Percentiles rank a stretch among this genome's conserved stretches.
These are phyloP conservation scores for Tonatia bakeri DNA, from an alignment of 2,113 vertebrate genomes.

Conservation along the genomic window DNA sequence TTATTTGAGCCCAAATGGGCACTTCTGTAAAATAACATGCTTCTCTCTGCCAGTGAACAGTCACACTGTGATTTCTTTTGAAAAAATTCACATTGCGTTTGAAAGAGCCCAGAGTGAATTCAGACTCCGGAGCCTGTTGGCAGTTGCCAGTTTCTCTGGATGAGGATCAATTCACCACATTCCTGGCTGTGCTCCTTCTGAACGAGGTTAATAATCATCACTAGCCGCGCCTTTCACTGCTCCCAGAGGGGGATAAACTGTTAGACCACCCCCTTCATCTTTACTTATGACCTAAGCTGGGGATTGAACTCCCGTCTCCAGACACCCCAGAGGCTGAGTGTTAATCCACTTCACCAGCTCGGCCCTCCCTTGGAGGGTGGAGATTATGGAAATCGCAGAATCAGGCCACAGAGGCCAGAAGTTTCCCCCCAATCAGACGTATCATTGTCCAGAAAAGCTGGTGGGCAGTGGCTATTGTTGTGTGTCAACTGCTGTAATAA, in stretches of 20 bases:
- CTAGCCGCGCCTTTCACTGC: constrained; percentile 46
- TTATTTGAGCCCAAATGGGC: constrained; percentile 53
- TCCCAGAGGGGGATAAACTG: constrained; percentile 22
- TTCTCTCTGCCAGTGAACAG: constrained; percentile 55
- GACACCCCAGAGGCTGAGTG: constrained; percentile 23
- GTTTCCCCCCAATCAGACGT: background rate
- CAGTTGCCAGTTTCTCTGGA: constrained; percentile 19
- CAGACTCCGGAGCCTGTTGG: constrained; percentile 36
- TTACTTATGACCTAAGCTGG: constrained; percentile 56
- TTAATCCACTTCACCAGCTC: constrained; percentile 10
- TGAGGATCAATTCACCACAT: constrained; percentile 30
- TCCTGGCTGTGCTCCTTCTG: constrained; percentile 34
- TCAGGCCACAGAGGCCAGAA: background rate
- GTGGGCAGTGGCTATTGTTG: background rate
- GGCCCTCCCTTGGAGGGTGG: background rate
- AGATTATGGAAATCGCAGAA: constrained; percentile 46
- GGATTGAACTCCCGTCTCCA: constrained; percentile 53
- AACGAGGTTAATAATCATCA: constrained; percentile 62
- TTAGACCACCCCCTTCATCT: constrained; percentile 44
- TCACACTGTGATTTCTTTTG: constrained; percentile 61
- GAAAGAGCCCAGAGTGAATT: constrained; percentile 59
- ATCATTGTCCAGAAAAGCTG: constrained; percentile 1
- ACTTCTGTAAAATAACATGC: constrained; percentile 50
- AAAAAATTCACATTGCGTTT: constrained; percentile 47
- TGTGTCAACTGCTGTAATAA: background rate